These are phyloP conservation scores for Magallana ariakensis DNA, from an alignment of 1,140 invertebrate genomes.

Conservation along the genomic window DNA sequence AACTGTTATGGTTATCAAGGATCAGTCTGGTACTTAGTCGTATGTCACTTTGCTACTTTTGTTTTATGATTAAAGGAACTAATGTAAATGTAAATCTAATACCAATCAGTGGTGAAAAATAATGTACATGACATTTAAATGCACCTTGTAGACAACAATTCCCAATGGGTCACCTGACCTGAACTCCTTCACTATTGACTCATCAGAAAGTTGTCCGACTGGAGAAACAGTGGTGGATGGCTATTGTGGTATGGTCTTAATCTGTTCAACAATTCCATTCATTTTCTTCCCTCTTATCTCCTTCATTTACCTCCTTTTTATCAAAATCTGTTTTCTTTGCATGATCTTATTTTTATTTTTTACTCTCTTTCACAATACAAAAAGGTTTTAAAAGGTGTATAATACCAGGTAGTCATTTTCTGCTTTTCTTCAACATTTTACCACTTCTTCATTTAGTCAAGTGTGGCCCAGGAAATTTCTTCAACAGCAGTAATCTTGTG, in stretches of 20 bases:
- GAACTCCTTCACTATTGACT: slow-evolving; percentile 51
- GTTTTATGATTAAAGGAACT: no score
- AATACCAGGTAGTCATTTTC: not conserved
- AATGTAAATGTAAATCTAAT: no score
- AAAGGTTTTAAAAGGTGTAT: no score
- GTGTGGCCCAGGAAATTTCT: slow-evolving; percentile 70
- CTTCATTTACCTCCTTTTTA: not conserved
- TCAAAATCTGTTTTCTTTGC: not conserved
- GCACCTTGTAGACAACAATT: slow-evolving; percentile 55
- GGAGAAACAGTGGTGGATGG: slow-evolving; percentile 59
- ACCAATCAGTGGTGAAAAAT: no score
- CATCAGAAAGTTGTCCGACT: slow-evolving; percentile 53
- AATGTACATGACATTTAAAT: not conserved
- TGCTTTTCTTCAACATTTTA: not conserved
- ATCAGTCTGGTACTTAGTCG: no score
- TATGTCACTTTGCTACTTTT: no score
- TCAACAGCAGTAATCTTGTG: slow-evolving; percentile 46
- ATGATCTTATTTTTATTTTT: not conserved
- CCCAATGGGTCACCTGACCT: slow-evolving; percentile 47
- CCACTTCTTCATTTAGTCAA: slow-evolving; percentile 54
- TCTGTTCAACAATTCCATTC: not conserved
- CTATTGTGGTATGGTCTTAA: slow-evolving; percentile 63
- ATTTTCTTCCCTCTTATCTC: no score
- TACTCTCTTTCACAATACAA: not conserved
- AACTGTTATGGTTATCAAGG: no score